Evolutionary conservation across 2,888 invertebrate genomes (phyloP).

Genomic region (Drosophila hawaiiensis): DNA sequence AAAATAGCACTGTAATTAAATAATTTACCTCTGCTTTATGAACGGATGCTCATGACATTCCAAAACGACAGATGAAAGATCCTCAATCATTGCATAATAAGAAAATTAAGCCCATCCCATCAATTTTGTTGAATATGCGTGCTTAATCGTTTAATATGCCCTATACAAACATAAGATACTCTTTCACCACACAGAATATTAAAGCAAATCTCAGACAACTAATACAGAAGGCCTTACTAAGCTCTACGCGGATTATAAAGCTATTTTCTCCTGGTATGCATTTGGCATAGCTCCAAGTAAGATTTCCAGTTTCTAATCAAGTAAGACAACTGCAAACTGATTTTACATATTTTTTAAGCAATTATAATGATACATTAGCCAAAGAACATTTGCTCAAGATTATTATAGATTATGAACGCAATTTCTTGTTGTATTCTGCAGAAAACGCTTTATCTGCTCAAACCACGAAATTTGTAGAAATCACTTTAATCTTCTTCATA

Average conservation of each 20-base stretch:
- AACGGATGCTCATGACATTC: neutral
- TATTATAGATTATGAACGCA: neutral
- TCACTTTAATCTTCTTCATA: constrained; percentile 19
- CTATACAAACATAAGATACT: neutral
- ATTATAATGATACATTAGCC: neutral
- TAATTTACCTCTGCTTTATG: neutral
- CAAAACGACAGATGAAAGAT: neutral
- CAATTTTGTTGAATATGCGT: neutral
- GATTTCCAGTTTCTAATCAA: neutral
- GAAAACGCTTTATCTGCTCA: neutral
- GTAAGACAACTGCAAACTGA: neutral
- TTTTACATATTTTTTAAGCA: neutral
- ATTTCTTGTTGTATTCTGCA: neutral
- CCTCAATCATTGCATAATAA: neutral
- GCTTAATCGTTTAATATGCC: neutral
- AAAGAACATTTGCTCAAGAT: neutral
- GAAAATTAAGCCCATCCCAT: neutral
- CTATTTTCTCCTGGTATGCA: neutral
- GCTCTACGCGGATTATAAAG: neutral
- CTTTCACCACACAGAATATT: neutral
- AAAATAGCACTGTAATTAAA: neutral
- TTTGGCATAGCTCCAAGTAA: neutral
- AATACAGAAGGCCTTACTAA: neutral
- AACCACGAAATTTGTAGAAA: neutral
- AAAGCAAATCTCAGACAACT: neutral